Evolutionary conservation across 1,140 invertebrate genomes (phyloP).

Genomic region (Drosophila auraria): DNA sequence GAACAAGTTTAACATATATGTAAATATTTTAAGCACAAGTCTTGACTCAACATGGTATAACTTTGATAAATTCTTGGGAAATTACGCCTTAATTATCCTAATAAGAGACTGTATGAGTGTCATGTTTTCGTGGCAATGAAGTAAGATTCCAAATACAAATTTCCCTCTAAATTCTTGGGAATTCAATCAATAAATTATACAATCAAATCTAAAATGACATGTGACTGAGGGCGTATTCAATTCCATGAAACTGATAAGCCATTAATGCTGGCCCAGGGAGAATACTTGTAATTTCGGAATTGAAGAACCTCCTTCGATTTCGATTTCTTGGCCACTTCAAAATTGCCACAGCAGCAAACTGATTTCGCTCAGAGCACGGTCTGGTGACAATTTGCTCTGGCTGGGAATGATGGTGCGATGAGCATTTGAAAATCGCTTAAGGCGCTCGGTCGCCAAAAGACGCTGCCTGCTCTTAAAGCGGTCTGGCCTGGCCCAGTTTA

Average conservation of each 20-base stretch:
- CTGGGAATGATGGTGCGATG: slow-evolving; percentile 53
- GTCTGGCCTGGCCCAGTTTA: slow-evolving; percentile 10
- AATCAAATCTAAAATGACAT: neutral
- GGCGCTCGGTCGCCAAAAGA: slow-evolving; percentile 34
- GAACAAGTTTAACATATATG: no score
- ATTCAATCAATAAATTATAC: neutral
- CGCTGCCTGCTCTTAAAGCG: slow-evolving; percentile 37
- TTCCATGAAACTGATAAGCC: slow-evolving; percentile 14
- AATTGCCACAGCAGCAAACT: slow-evolving; percentile 46
- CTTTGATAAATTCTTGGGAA: neutral
- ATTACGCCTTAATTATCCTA: neutral
- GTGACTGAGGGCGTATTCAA: neutral
- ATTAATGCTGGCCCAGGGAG: no score
- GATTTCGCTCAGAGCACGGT: slow-evolving; percentile 34
- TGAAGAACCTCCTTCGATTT: slow-evolving; percentile 27
- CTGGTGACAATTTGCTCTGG: slow-evolving; percentile 49
- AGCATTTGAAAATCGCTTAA: slow-evolving; percentile 66
- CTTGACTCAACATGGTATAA: no score
- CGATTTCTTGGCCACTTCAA: slow-evolving; percentile 27
- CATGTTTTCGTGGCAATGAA: neutral
- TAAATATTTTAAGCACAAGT: no score
- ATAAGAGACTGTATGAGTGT: neutral
- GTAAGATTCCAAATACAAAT: no score
- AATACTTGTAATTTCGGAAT: slow-evolving; percentile 11
- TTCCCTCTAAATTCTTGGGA: neutral